Base-by-base conservation (phyloP, 2,888 invertebrate genomes). In the Yponomeuta plumbellus region DNA sequence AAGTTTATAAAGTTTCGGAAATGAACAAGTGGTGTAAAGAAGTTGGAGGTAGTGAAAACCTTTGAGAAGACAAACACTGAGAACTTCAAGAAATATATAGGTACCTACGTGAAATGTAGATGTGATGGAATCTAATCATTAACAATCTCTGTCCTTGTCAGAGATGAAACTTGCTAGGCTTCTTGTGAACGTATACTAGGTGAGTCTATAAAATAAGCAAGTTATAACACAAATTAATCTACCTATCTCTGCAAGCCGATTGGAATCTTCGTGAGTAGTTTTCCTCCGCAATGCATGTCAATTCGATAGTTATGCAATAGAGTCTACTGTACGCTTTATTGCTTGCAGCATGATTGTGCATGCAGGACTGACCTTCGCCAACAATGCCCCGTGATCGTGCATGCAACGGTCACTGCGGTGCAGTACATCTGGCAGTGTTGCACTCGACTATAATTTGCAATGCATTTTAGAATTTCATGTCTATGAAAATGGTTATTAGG, bases 291-390 rank as follows among this genome's bases (percentile, higher is more conserved):
- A 58, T 21, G 11, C 59, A 39, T 21, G 34, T n/a, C 39, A 59
- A 20, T 59, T 39, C 2, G 11, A 67, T 70, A 72, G 70, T 72
- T 72, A 72, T 70, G 73, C 72, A 75, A 75, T 74, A 73, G 73
- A 73, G 69, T 74, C 69, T 67, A 68, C 75, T 76, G 74, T 77
- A 76, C 74, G 72, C 72, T 78, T 70, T 68, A 73, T 73, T 71
- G 73, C 73, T 70, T 70, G 72, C 73, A 70, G 70, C 71, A 75
- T 74, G 73, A 80, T 81, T 79, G 78, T 78, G 79, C 77, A 81
- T 81, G 78, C 80, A 76, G 74, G 80, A 83, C 84, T 85, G 82
- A 86, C 84, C 85, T 87, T 84, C 82, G 75, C 69, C 77, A 85
- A 85, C 80, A 80, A 80, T 79, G 79, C 76, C 77, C 74, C 79